phyloP scores from a whole-genome alignment of 2,888 invertebrate genomes.

The Hirtodrosophila confusa region DNA sequence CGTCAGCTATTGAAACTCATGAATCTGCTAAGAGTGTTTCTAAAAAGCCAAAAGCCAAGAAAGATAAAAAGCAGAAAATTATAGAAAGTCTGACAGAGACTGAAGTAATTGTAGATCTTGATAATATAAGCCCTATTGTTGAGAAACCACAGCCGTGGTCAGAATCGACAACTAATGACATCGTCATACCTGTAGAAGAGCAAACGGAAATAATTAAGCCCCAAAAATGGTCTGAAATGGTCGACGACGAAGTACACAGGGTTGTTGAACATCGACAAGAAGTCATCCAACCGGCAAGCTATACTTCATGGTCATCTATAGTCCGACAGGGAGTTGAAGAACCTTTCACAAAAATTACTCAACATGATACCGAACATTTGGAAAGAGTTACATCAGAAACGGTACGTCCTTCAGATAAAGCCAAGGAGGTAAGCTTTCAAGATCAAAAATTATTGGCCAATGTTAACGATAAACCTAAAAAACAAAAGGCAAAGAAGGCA shows the following conservation, averaged over 20 bases:
- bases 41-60: slow-evolving; percentile 40
- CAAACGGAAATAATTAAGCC: not conserved
- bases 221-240: slow-evolving; percentile 41
- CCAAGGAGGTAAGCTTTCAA: too few species aligned
- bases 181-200: not conserved
- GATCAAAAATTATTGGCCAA: too few species aligned
- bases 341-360: slow-evolving; percentile 36
- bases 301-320: slow-evolving; percentile 56
- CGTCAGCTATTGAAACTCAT: not conserved
- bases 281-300: slow-evolving; percentile 3
- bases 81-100: slow-evolving; percentile 6
- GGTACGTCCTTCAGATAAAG: not conserved
- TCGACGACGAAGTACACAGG: slow-evolving; percentile 26
- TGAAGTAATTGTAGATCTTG: not conserved
- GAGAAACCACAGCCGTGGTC: not conserved
- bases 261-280: not conserved
- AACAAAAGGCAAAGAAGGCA: slow-evolving; percentile 31
- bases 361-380: slow-evolving; percentile 3
- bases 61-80: slow-evolving; percentile 33
- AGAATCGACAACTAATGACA: not conserved
- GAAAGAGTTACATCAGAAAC: not conserved
- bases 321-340: slow-evolving; percentile 60
- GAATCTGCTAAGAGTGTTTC: slow-evolving; percentile 7
- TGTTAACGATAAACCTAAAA: slow-evolving; percentile 23
- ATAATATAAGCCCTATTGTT: not conserved